Percentiles rank a stretch among this genome's conserved stretches.
phyloP scores from a whole-genome alignment of 2,888 invertebrate genomes.

The Amphipoea oculea region DNA sequence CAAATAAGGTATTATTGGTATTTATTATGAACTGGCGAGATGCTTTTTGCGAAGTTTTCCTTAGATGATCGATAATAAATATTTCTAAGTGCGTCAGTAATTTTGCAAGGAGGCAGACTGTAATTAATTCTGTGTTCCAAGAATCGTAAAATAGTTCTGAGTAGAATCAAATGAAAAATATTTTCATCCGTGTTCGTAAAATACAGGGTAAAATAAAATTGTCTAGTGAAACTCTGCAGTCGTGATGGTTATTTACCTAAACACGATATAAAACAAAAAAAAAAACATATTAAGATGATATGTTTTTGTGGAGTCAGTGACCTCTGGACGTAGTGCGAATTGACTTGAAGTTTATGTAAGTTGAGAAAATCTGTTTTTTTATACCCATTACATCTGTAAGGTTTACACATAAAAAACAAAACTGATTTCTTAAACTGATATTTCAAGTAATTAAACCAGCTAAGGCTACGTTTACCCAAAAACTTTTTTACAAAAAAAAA shows the following conservation, averaged over 20 bases:
- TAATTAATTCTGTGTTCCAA: neutral
- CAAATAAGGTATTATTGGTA: slow-evolving; percentile 40
- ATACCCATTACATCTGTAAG: neutral
- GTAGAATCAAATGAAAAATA: neutral
- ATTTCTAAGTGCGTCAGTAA: neutral
- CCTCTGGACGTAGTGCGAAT: neutral
- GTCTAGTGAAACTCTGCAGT: neutral
- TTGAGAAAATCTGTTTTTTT: neutral
- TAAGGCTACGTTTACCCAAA: neutral
- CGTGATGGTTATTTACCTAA: neutral
- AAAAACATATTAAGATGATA: neutral
- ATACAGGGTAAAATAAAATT: neutral
- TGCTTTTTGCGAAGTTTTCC: slow-evolving; percentile 13
- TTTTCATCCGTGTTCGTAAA: neutral
- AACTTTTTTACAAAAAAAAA: too few species aligned
- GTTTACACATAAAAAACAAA: neutral
- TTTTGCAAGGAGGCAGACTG: neutral
- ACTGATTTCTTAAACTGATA: neutral
- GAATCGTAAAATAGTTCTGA: neutral
- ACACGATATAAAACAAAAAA: neutral
- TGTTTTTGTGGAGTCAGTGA: neutral
- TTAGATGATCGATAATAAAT: neutral
- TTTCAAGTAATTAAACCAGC: neutral
- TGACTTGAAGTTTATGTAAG: neutral
- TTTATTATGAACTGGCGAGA: slow-evolving; percentile 12